Conservation (phyloP, 2,113 vertebrate species). For the Dryoscopus gambensis region DNA sequence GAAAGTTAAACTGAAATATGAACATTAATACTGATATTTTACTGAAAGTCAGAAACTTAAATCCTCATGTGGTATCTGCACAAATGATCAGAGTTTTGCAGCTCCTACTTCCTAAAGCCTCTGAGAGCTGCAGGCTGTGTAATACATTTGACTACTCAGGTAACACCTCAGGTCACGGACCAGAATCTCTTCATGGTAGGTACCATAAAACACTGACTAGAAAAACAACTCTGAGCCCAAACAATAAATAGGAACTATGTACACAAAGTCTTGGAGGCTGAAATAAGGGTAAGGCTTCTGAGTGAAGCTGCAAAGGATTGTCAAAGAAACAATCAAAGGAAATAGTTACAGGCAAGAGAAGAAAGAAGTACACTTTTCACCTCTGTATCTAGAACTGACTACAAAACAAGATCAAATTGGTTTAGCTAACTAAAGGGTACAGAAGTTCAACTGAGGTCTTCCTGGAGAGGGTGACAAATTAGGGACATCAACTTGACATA, state of each 20-base stretch:
- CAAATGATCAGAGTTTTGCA: not conserved
- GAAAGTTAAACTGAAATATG: not conserved
- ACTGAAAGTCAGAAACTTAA: not conserved
- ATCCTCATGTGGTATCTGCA: not conserved
- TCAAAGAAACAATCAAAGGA: not conserved
- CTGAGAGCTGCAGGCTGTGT: not conserved
- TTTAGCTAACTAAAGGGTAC: not conserved
- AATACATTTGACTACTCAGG: not conserved
- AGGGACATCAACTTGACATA: not conserved
- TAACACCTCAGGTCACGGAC: not conserved
- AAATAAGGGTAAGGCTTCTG: not conserved
- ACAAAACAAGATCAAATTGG: not conserved
- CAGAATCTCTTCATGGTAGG: not conserved
- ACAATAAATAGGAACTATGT: not conserved
- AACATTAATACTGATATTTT: not conserved
- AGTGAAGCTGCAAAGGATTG: not conserved
- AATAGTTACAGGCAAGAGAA: not conserved
- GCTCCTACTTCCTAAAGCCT: not conserved
- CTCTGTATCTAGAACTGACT: not conserved
- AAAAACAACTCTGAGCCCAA: not conserved
- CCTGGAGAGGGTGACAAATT: not conserved
- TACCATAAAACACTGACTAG: not conserved
- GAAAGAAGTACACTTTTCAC: not conserved
- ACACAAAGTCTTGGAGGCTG: not conserved
- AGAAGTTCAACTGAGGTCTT: not conserved